Base-by-base conservation (phyloP, 92 coral and sea anemone genomes). In the Blastomussa wellsi region DNA sequence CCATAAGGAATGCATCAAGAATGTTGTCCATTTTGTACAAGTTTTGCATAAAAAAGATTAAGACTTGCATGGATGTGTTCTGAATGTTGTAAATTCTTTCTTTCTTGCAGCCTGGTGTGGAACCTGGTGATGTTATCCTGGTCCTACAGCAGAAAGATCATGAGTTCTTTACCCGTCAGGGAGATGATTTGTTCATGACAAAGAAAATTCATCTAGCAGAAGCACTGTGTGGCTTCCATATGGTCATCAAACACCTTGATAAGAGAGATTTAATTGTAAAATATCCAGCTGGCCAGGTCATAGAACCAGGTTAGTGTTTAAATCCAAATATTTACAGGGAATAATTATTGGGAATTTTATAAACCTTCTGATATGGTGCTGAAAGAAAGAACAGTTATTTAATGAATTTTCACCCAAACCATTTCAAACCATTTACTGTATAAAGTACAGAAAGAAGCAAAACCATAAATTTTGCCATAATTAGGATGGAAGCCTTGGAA, bases 221-320 rank as follows among this genome's bases (percentile, higher is more conserved):
- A 80, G 96, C 98, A 7, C 85, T 96, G 41, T 96, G 98, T 88
- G 98, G 98, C 29, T 96, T 96, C 84, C 98, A 96, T 53, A 92
- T 96, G 93, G 95, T 94, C 28, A 79, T 96, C 80, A 96, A 95
- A 39, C 98, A 96, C 81, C 91, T 96, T 76, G 98, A 96, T 90
- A 90, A 91, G 37, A 91, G 98, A 82, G 94, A 96, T 72, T 81
- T 96, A 64, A 88, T 89, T 47, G 59, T 94, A 44, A 94, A 91
- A 35, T 92, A 93, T 76, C 95, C 96, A 17, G 89, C 94, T 52
- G 98, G 98, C 2, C 90, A 93, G 81, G 86, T 96, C 39, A 96
- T 96, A 73, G 98, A 96, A 77, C 98, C 98, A 82, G 98, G 98
- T 95, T 26, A 79, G 67, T 20, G 28, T 59, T 26, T 62, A 59